Evolutionary conservation across 2,797 vertebrate genomes (phyloP).

Genomic region (Garrulus glandarius): DNA sequence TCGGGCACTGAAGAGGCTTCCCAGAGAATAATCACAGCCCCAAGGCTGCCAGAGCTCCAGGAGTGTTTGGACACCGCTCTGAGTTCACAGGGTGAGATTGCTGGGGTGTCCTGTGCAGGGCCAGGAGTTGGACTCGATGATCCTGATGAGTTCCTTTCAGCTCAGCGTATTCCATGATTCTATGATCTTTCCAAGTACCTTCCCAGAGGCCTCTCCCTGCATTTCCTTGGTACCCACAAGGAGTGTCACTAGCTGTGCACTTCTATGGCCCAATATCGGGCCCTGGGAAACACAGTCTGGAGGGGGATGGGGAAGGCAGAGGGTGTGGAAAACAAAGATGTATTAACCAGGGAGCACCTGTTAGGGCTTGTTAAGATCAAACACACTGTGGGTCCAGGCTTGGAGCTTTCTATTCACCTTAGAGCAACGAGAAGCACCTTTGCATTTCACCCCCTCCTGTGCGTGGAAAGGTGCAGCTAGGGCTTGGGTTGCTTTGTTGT

Average conservation of each 20-base stretch:
- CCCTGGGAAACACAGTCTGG: background rate
- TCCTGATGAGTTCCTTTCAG: background rate
- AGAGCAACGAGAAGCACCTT: background rate
- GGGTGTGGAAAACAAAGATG: background rate
- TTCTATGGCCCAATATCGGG: rapidly evolving
- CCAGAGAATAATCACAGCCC: background rate
- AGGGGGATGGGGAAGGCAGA: background rate
- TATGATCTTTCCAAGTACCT: background rate
- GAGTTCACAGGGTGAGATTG: background rate
- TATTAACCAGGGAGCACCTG: background rate
- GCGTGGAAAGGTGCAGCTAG: background rate
- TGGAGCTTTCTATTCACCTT: background rate
- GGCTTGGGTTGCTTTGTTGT: background rate
- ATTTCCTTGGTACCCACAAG: background rate
- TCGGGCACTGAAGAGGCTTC: background rate
- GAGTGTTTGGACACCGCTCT: rapidly evolving
- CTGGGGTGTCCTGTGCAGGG: background rate
- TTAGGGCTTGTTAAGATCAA: background rate
- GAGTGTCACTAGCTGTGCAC: background rate
- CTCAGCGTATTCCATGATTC: no score
- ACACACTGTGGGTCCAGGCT: background rate
- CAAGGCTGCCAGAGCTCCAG: background rate
- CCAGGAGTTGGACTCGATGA: background rate
- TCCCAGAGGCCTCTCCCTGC: background rate
- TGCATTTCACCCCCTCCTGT: background rate